Evolutionary conservation across 23 tunicate genomes (phyloP).

Genomic region (Styela clava): DNA sequence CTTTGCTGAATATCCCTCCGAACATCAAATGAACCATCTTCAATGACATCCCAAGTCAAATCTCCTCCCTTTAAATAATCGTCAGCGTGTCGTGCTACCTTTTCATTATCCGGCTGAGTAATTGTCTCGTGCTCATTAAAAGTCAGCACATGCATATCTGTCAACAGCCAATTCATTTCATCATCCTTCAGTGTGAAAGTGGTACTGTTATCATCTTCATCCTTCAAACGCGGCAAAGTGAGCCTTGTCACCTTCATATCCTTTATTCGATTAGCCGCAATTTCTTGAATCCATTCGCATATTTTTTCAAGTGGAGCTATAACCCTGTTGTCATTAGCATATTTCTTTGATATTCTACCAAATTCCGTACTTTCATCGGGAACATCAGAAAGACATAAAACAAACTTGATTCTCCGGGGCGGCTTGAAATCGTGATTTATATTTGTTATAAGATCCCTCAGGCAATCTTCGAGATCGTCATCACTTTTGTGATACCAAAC

Average conservation of each 20-base stretch:
- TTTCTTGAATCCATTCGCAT: conserved; percentile 19
- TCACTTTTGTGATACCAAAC: conserved; percentile 15
- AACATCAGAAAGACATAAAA: conserved; percentile 11
- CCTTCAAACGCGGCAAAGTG: conserved; percentile 7
- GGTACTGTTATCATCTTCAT: not conserved
- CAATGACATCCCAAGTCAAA: conserved; percentile 57
- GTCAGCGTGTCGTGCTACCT: conserved; percentile 16
- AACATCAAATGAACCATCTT: conserved; percentile 26
- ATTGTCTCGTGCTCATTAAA: conserved; percentile 5
- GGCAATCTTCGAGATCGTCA: conserved; percentile 7
- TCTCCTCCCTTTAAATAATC: conserved; percentile 47
- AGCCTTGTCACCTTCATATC: not conserved
- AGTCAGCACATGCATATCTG: conserved; percentile 27
- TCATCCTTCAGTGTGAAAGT: conserved; percentile 4
- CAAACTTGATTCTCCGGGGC: not conserved
- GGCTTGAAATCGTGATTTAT: not conserved
- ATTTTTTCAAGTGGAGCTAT: conserved; percentile 15
- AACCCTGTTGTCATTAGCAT: not conserved
- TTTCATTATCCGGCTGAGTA: not conserved
- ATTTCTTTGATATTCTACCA: not conserved
- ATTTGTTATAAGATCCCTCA: not conserved
- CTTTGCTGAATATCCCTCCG: conserved; percentile 23
- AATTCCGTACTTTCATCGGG: not conserved
- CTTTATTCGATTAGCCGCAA: conserved; percentile 17
- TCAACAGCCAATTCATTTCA: conserved; percentile 11